Evolutionary conservation across 2,888 invertebrate species (phyloP), one percentile per base, ranked within the genome.

Genomic region (Eumacrocentrus americanus): DNA sequence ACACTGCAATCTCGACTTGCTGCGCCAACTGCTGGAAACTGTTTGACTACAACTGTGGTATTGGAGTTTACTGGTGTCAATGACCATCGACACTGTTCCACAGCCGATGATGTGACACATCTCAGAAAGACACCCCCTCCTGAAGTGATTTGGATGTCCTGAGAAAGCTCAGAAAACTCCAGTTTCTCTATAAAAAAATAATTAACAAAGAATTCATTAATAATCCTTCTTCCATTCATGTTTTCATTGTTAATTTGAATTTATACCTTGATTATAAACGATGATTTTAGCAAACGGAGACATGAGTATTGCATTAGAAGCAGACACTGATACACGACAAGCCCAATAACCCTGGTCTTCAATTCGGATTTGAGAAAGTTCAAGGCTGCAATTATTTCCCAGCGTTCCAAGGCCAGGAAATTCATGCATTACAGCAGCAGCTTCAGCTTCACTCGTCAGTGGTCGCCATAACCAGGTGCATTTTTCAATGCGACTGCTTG

Each of bases 61-160:
- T 78, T 78, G 25, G 75, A 73, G 55, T 77, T 75, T 38, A 72
- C 74, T 11, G 79, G 79, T 14, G 75, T 79, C 29, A 80, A 63
- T 11, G 79, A 79, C 81, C 81, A 81, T 48, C 79, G 73, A 60
- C 81, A 81, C 59, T 79, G 77, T 55, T 80, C 79, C 11, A 80
- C 79, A 2, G 74, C 67, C 9, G 72, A 70, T 7, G 75, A 71
- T 1, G 78, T 78, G 14, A 78, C 76, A 66, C 81, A 81, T 2
- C 75, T 76, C n/a, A 81, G 64, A 12, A 73, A 68, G 3, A 79
- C 74, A 25, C 73, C 75, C 3, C 77, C 74, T 2, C 81, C 81
- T 16, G 75, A 72, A 4, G 80, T 73, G 52, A 80, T 75, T 60
- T 80, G 79, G n/a, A 81, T 77, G 63, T 80, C 77, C 58, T 78